These are phyloP conservation scores for Myotis myotis DNA, from an alignment of 2,797 vertebrate species.

Conservation along the genomic window DNA sequence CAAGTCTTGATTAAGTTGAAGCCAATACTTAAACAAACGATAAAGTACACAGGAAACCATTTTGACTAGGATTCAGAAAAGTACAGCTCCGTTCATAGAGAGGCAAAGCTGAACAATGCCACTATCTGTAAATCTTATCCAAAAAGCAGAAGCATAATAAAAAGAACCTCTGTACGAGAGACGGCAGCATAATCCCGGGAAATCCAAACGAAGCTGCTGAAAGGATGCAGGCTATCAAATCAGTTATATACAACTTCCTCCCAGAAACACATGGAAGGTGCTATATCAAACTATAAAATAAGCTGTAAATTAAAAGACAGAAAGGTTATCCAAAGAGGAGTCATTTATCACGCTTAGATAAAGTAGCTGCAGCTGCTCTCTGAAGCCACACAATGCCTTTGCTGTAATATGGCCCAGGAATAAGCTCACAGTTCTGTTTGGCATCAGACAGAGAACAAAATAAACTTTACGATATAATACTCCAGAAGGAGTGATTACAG, in stretches of 20 bases:
- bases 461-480: slow-evolving; percentile 12
- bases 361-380: slow-evolving; percentile 27
- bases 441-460: slow-evolving; percentile 35
- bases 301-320: slow-evolving; percentile 32
- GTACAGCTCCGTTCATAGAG: neutral
- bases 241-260: neutral
- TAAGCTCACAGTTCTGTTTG: slow-evolving; percentile 30
- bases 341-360: neutral
- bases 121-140: slow-evolving; percentile 22
- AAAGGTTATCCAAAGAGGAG: neutral
- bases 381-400: slow-evolving; percentile 20
- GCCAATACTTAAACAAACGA: slow-evolving; percentile 44
- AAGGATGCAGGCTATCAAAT: slow-evolving; percentile 29
- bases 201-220: neutral
- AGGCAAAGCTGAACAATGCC: neutral
- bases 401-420: slow-evolving; percentile 7
- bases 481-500: neutral
- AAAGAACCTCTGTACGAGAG: neutral
- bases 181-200: neutral
- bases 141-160: neutral
- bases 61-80: slow-evolving; percentile 26
- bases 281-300: neutral
- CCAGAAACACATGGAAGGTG: neutral
- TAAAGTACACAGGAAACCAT: slow-evolving; percentile 47
- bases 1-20: slow-evolving; percentile 26